These are phyloP conservation scores for Adelognathus sp. DNA, from an alignment of 2,888 invertebrate species.

Conservation along the genomic window DNA sequence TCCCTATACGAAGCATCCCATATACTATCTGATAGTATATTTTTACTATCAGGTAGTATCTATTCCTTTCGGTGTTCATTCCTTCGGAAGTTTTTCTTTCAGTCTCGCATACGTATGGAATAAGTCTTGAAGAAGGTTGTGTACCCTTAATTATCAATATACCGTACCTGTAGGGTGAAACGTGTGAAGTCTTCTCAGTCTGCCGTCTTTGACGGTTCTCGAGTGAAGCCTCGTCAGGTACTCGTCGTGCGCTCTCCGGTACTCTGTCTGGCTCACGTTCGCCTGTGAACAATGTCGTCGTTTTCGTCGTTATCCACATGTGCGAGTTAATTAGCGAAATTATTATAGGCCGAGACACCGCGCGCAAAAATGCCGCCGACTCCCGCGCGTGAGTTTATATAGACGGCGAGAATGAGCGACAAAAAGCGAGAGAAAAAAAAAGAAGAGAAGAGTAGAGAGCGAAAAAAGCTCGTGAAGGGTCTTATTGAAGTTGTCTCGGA, in stretches of 20 bases:
- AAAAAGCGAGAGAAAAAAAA: neutral
- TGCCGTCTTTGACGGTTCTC: constrained; percentile 64
- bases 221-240: constrained; percentile 81
- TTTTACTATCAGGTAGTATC: no score
- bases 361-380: neutral
- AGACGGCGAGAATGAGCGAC: neutral
- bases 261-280: constrained; percentile 86
- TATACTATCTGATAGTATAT: no score
- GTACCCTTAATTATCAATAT: neutral
- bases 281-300: constrained; percentile 80
- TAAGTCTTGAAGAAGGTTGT: neutral
- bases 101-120: no score
- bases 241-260: constrained; percentile 84
- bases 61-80: no score
- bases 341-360: constrained; percentile 1
- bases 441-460: constrained; percentile 7
- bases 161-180: constrained; percentile 75
- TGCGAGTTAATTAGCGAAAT: constrained; percentile 50
- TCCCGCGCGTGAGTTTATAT: constrained; percentile 30
- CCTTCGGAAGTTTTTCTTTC: no score
- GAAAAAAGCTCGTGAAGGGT: constrained; percentile 32
- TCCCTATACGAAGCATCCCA: no score
- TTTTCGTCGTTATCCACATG: constrained; percentile 26
- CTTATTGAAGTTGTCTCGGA: constrained; percentile 38
- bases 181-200: constrained; percentile 75